These are phyloP conservation scores for Patiria miniata DNA, from an alignment of 35 echinoderm and acorn worm genomes.

Conservation along the genomic window DNA sequence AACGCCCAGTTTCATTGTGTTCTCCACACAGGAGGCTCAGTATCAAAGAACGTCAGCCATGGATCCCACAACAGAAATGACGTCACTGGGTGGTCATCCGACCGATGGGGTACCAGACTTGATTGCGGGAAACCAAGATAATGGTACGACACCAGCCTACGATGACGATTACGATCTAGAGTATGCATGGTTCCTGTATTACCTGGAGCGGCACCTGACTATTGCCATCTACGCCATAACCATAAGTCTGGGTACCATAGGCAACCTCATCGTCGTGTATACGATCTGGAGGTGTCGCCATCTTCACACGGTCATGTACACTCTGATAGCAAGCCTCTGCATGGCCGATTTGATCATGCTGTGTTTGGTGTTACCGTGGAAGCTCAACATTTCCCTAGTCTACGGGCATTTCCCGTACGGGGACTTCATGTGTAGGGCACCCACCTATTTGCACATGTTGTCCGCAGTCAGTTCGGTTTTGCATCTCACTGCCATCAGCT, in stretches of 20 bases:
- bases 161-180: no score
- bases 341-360: neutral
- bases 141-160: no score
- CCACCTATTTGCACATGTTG: neutral
- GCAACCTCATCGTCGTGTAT: neutral
- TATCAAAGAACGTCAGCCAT: no score
- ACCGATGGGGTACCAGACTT: no score
- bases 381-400: neutral
- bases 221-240: neutral
- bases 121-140: no score
- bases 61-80: no score
- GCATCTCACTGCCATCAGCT: neutral
- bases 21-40: no score
- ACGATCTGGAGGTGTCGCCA: slow-evolving; percentile 14
- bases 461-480: slow-evolving; percentile 8
- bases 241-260: neutral
- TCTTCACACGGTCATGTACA: slow-evolving; percentile 28
- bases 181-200: no score
- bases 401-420: neutral
- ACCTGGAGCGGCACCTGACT: neutral
- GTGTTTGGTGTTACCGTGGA: neutral
- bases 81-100: no score
- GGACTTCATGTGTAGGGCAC: neutral
- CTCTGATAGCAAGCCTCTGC: neutral
- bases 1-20: no score